phyloP scores from a whole-genome alignment of 2,797 vertebrate species.

The Telmatherina bonti region DNA sequence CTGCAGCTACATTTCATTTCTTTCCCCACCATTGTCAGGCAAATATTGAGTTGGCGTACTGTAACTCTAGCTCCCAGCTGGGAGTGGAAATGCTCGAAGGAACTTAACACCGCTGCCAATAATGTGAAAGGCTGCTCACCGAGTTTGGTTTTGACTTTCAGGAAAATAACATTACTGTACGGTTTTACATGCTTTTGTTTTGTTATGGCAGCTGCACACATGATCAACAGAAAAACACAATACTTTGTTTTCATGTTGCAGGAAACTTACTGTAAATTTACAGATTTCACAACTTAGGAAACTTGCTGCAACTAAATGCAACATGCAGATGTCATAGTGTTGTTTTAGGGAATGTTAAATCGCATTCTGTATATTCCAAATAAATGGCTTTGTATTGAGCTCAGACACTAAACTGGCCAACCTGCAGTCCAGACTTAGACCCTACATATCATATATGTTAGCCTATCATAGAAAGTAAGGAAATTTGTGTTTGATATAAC shows the following conservation, averaged over 20 bases:
- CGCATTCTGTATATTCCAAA: too few relatives aligned
- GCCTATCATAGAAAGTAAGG: too few relatives aligned
- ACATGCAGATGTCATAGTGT: background rate
- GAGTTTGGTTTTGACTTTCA: slow-evolving; percentile 11
- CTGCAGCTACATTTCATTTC: slow-evolving; percentile 26
- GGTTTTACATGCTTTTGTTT: slow-evolving; percentile 5
- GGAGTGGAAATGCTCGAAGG: slow-evolving; percentile 15
- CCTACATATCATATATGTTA: too few relatives aligned
- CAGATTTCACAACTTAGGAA: too few relatives aligned
- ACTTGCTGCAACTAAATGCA: background rate
- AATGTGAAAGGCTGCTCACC: slow-evolving; percentile 14
- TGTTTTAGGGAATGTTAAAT: background rate
- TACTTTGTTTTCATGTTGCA: background rate
- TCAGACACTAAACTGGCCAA: background rate
- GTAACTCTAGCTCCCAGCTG: slow-evolving; percentile 19
- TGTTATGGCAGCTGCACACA: background rate
- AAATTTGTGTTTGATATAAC: too few relatives aligned
- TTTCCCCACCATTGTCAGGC: slow-evolving; percentile 27
- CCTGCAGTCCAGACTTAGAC: too few relatives aligned
- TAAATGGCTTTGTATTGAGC: background rate
- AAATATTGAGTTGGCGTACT: slow-evolving; percentile 25
- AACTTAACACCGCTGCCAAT: slow-evolving; percentile 1
- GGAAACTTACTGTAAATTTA: background rate
- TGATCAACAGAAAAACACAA: background rate
- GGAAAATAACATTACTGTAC: slow-evolving; percentile 21